Base-by-base conservation (phyloP, 2,888 invertebrate genomes). In the Andrena hattorfiana region DNA sequence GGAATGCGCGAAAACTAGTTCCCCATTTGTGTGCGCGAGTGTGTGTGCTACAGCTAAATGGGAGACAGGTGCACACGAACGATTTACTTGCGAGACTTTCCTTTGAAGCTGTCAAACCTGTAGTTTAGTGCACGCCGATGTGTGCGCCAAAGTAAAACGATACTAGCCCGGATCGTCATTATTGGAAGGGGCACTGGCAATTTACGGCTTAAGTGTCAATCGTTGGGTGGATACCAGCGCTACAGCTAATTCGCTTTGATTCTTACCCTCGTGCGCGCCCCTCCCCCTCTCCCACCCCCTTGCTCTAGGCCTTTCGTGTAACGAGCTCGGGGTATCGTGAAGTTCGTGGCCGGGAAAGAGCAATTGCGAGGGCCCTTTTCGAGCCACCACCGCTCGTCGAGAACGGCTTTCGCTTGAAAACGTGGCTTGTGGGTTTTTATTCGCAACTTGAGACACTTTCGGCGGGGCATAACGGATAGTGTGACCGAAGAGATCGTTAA, bases 171-270 rank as follows among this genome's bases (percentile, higher is more conserved):
- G 64, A 60, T 81, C 32, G 72, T 72, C 62, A 73, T 82, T 83
- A 83, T 82, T 73, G 73, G 60, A 69, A 73, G 49, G 73, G 67
- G 73, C 42, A 72, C 56, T 20, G 28, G 54, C 66, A 77, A 81
- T 77, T 81, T 83, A 83, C 82, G 83, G 82, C 48, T 73, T 77
- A 56, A 81, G 69, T 83, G 77, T 83, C 82, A 81, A 77, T 83
- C 76, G 71, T 59, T 32, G 63, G 69, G 69, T 68, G 69, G 72
- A 69, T 32, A 81, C 81, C 48, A 51, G 42, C 32, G 60, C 60
- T 16, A 32, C 30, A 2, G 82, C 42, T 81, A 72, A 76, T 76
- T 83, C 60, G 68, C 77, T 82, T 73, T 69, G 60, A 82, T 70
- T 70, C 73, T 81, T 76, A 72, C 69, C 77, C 70, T 66, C 66